Base-by-base conservation (phyloP, 2,797 vertebrate species). In the Hyperoplus immaculatus region DNA sequence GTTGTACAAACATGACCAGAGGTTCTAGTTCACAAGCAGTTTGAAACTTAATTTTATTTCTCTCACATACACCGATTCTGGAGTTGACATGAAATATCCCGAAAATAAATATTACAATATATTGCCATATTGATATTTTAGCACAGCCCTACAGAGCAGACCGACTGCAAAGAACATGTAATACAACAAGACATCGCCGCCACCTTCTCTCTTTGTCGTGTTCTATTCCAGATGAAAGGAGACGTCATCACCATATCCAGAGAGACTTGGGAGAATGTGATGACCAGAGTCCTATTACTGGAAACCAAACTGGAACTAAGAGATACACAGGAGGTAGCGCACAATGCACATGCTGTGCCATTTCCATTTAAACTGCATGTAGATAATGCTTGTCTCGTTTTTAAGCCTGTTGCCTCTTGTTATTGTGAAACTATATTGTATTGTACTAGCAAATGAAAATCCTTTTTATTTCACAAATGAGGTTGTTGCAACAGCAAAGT, bases 261-360 rank as follows among this genome's bases (percentile, higher is more conserved):
- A 73, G 94, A 93, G 66, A 94, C 90, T 51, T 99, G 97, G 98
- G 95, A 95, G 77, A 96, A 96, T 87, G 93, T 99, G 76, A 82
- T 95, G 65, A 96, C 96, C 90, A 95, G 97, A 38, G 89, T 99
- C 59, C 89, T 97, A 16, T 88, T 99, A 62, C 93, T 99, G 87
- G 98, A 99, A 95, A 97, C 97, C 50, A 96, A 96, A 72, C 73
- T 96, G 18, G 83, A 96, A 43, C 83, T 98, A 75, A 93, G 86
- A 4, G 91, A 88, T 6, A 85, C 85, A 90, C 94, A 96, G 96
- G 97, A 29, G 29, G 29, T 97, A 29, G 38, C 58, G 39, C 47
- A 60, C 29, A 21, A n/a, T 15, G 47, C 2, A 58, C 45, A 21
- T 29, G 49, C 21, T 65, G 42, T 0, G 10, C 14, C 10, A 7